Evolutionary conservation across 2,113 vertebrate genomes (phyloP), one percentile per base, ranked within the genome.

Genomic region (Thamnaconus septentrionalis): DNA sequence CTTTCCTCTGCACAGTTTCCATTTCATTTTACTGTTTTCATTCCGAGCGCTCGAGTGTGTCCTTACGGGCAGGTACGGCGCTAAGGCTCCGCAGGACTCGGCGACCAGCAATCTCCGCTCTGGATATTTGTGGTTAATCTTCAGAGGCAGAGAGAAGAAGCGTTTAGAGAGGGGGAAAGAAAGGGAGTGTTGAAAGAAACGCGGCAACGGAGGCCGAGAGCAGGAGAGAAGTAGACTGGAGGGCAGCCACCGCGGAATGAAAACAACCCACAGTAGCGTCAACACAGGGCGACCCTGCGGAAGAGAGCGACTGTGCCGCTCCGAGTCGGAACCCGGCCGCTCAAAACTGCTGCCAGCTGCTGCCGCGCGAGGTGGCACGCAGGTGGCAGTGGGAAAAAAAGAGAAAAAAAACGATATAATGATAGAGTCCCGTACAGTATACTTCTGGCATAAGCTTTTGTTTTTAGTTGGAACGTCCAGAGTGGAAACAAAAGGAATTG

Each of bases 51-150:
- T 57, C 1, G 18, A 50, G 41, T 31, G 0, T 61, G 61, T 57
- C 91, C 95, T 96, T 92, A 99, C 97, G 78, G 97, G 97, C 85
- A 99, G 93, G 74, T 98, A 98, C 42, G 97, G 97, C 76, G 96
- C 97, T 83, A 99, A 83, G 8, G 97, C 97, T 81, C 97, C 97
- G 88, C 97, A 99, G 57, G 97, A 94, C 80, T 99, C 97, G 8
- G 97, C 97, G 84, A 99, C 97, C 65, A 99, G 89, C 5, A 99
- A 83, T 84, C 97, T 93, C 81, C 97, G 94, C 88, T 99, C 97
- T 68, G 97, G 97, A 84, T 99, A 99, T 89, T 99, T 99, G 91
- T 99, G 97, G 91, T 96, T 99, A 79, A 99, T 99, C 97, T 99
- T 88, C 58, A 71, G 53, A 58, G 56, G 63, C 54, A 69, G 8